Evolutionary conservation across 2,888 invertebrate species (phyloP), one percentile per base, ranked within the genome.

Genomic region (Agrochola litura): DNA sequence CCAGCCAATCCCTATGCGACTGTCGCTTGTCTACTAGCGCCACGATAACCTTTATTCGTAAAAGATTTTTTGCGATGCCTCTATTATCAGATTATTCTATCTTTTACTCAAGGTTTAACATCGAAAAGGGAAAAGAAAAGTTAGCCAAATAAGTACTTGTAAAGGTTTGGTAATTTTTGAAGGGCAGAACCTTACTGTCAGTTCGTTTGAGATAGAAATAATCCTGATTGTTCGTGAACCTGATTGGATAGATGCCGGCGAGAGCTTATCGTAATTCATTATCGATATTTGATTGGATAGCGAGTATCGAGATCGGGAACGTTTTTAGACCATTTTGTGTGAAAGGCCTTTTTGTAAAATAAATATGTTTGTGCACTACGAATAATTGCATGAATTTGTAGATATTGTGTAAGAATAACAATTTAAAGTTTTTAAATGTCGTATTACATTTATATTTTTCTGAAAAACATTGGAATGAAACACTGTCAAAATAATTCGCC

Each of bases 161-260:
- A 73, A 79, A 80, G 83, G 83, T 76, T 80, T 71, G 41, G 75
- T 71, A 80, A 80, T 73, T 76, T 83, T 85, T 67, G 63, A 68
- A 81, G 56, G 54, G n/a, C 73, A 60, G 68, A 69, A 64, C 67
- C 71, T 74, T 78, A 68, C 66, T 80, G 71, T 77, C 75, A 70
- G 61, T 71, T 82, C 82, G 68, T 79, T 86, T 69, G 65, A 73
- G 86, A 88, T 84, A 81, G 81, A 86, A 82, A 86, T 87, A 81
- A 79, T 81, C 73, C 64, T 69, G 77, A 88, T 86, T 70, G 81
- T 76, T 70, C 77, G 37, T 72, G 52, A 76, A 58, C 74, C 58
- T 76, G 82, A 88, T 85, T 86, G 82, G 82, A 73, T 66, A 65
- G 80, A 82, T 79, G 64, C 70, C 70, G 54, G 63, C 60, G 68